Evolutionary conservation across 2,797 vertebrate species (phyloP), one percentile per base, ranked within the genome.

Genomic region (Alfaro cultratus): DNA sequence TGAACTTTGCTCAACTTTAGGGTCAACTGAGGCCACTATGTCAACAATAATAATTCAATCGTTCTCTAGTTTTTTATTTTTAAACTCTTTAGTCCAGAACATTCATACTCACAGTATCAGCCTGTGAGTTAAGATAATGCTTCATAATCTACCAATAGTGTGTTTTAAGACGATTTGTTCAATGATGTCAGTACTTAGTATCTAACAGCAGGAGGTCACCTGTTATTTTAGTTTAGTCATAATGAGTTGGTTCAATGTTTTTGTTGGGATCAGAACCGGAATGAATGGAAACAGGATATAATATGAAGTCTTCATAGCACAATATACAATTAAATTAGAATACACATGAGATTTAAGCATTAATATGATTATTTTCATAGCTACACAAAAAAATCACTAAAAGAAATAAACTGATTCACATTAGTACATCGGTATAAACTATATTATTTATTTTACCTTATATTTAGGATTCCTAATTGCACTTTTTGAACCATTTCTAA

Each of bases 1-100:
- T 41, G 49, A 80, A 87, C 80, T 75, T 81, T 81, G 73, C 7
- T 62, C 29, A 15, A 55, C 29, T 53, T 85, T 34, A 46, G 18
- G 67, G 47, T 74, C 9, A 74, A 36, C 16, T 36, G 46, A 71
- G 47, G 46, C 26, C 68, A 16, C 68, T 16, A 15, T 26, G 15
- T n/a, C 12, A 43, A 71, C 26, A 43, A 71, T 71, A 29, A 6
- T 16, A 29, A 41, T 29, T 5, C 26, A 45, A 29, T n/a, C 41
- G 29, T 45, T 71, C 12, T 45, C 5, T 45, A 15, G 68, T 13
- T 29, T n/a, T 71, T 39, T 39, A 4, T 36, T 21, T 18, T 16
- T 31, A 31, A 13, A 31, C 16, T 67, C 18, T 39, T 39, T 39
- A 23, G 34, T 67, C 18, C 34, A 67, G 62, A 15, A 18, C 16